These are phyloP conservation scores for Daphoenositta chrysoptera DNA, from an alignment of 2,113 vertebrate species.

Conservation along the genomic window DNA sequence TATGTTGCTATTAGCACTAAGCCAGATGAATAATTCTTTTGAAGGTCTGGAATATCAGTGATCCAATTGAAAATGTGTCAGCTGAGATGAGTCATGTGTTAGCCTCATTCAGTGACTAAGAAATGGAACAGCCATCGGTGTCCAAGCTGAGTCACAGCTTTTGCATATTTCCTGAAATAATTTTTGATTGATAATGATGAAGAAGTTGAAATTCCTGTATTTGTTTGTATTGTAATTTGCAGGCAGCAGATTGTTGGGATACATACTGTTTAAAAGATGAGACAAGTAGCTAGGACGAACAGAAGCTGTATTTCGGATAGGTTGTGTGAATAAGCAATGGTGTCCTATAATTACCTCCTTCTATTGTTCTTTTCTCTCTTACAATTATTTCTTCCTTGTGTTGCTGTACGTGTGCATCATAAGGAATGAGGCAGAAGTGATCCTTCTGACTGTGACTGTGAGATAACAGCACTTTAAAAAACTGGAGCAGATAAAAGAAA, in stretches of 20 bases:
- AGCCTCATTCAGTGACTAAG: slow-evolving; percentile 55
- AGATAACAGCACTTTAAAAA: background rate
- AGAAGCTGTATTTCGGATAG: background rate
- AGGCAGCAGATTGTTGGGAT: background rate
- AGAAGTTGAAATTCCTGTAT: background rate
- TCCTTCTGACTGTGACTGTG: slow-evolving; percentile 8
- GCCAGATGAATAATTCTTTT: slow-evolving; percentile 6
- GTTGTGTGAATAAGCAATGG: background rate
- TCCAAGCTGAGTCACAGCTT: slow-evolving; percentile 56
- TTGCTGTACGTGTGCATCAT: background rate
- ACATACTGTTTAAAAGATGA: background rate
- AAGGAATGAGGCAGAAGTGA: background rate
- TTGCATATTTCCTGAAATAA: slow-evolving; percentile 5
- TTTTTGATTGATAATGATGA: slow-evolving; percentile 16
- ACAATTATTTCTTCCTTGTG: background rate
- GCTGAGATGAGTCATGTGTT: slow-evolving; percentile 63
- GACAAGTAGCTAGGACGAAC: background rate
- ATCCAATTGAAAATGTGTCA: slow-evolving; percentile 44
- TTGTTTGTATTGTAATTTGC: background rate
- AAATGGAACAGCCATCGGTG: slow-evolving; percentile 29
- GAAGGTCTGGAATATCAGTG: slow-evolving; percentile 49
- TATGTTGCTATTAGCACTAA: background rate
- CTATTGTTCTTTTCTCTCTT: background rate
- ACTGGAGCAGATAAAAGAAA: background rate
- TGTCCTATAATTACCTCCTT: background rate